These are phyloP conservation scores for Drosophila cognata DNA, from an alignment of 2,888 invertebrate genomes.

Conservation along the genomic window DNA sequence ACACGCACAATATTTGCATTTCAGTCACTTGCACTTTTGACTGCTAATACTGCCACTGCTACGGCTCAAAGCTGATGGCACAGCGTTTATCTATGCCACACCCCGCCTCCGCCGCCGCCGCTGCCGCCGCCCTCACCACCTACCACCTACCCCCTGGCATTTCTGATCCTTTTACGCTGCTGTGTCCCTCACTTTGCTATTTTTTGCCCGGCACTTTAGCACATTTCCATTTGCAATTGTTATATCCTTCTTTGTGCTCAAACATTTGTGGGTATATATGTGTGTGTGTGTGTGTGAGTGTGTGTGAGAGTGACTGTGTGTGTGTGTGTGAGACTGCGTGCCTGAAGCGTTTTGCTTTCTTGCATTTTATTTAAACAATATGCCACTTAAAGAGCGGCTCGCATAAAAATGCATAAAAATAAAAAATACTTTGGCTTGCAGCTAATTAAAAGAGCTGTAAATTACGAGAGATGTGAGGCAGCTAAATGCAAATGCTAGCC, in stretches of 20 bases:
- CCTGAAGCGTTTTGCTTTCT: slow-evolving; percentile 46
- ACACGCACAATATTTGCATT: slow-evolving; percentile 64
- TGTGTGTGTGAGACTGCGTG: slow-evolving; percentile 30
- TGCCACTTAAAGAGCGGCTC: slow-evolving; percentile 65
- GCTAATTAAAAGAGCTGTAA: slow-evolving; percentile 80
- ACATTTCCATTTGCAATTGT: slow-evolving; percentile 80
- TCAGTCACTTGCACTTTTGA: slow-evolving; percentile 77
- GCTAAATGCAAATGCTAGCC: slow-evolving; percentile 66
- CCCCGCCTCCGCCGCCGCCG: background rate
- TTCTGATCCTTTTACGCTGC: slow-evolving; percentile 45
- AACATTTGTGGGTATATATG: slow-evolving; percentile 33
- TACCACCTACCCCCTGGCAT: slow-evolving; percentile 12
- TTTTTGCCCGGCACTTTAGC: slow-evolving; percentile 70
- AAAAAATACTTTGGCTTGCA: slow-evolving; percentile 58
- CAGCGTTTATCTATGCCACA: slow-evolving; percentile 30
- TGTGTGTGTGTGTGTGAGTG: slow-evolving; percentile 8
- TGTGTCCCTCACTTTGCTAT: slow-evolving; percentile 28
- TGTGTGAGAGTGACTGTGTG: slow-evolving; percentile 12
- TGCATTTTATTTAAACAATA: slow-evolving; percentile 64
- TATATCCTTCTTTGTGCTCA: slow-evolving; percentile 72
- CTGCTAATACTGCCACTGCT: slow-evolving; percentile 35
- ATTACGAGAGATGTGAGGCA: slow-evolving; percentile 65
- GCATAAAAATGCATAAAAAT: slow-evolving; percentile 71
- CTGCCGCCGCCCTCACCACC: background rate
- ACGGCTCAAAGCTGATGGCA: slow-evolving; percentile 30